phyloP scores from a whole-genome alignment of 2,113 vertebrate species.

The Entosphenus tridentatus region DNA sequence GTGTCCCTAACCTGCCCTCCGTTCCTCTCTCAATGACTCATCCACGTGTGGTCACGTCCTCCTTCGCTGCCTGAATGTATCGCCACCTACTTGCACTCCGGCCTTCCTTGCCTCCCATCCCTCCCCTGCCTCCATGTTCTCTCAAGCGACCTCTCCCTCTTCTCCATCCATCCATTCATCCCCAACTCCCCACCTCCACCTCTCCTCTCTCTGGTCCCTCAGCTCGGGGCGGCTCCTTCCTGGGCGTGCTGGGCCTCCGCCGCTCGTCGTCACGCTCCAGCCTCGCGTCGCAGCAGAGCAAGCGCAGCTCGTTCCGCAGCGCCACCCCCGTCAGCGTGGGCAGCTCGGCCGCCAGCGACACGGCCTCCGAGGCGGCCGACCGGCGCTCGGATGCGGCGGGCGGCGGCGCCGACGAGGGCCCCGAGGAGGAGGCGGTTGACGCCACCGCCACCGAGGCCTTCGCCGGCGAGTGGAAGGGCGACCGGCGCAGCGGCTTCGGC shows the following conservation, averaged over 20 bases:
- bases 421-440: constrained; percentile 25
- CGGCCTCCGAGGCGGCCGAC: constrained; percentile 24
- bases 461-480: not conserved
- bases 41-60: too few species aligned
- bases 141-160: too few species aligned
- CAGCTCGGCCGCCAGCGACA: constrained; percentile 75
- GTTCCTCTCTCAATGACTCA: too few species aligned
- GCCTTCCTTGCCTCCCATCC: too few species aligned
- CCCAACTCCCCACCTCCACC: too few species aligned
- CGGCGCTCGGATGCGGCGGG: constrained; percentile 16
- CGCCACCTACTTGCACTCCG: too few species aligned
- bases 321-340: constrained; percentile 77
- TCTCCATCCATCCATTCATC: too few species aligned
- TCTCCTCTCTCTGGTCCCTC: not conserved
- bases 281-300: constrained; percentile 87
- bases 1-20: too few species aligned
- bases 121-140: too few species aligned
- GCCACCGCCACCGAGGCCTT: constrained; percentile 66
- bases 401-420: constrained; percentile 13
- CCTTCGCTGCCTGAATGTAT: too few species aligned
- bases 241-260: constrained; percentile 73
- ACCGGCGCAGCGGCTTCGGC: constrained; percentile 3
- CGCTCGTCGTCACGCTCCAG: constrained; percentile 90
- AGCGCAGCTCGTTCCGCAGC: constrained; percentile 96
- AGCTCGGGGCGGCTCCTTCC: constrained; percentile 52